Conservation (phyloP, 2,797 vertebrate genomes). For the Chiloscyllium punctatum region DNA sequence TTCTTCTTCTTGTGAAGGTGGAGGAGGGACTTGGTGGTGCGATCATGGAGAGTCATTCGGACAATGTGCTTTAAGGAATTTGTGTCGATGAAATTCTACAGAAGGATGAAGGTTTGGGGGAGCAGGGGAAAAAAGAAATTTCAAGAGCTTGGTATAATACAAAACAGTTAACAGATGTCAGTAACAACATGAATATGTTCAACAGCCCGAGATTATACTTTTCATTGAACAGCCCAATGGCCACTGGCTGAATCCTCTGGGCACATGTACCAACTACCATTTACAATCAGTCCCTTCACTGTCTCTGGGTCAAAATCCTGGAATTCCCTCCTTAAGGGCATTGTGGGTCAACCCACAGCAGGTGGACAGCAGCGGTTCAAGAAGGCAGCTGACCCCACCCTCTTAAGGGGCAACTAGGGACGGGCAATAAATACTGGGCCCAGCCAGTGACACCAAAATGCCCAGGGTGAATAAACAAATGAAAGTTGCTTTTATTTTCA, state of each 20-base stretch:
- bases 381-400: not conserved
- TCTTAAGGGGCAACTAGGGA: not conserved
- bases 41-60: slow-evolving; percentile 83
- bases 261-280: not conserved
- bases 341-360: too few species aligned
- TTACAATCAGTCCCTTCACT: not conserved
- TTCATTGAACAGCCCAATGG: not conserved
- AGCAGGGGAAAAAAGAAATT: not conserved
- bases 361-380: not conserved
- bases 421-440: too few species aligned
- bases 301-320: too few species aligned
- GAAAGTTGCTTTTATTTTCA: not conserved
- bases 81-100: slow-evolving; percentile 85
- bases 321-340: too few species aligned
- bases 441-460: not conserved
- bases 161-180: not conserved
- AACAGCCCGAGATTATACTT: not conserved
- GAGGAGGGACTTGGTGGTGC: slow-evolving; percentile 88
- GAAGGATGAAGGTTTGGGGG: not conserved
- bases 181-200: slow-evolving; percentile 16
- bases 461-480: not conserved
- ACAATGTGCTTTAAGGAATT: slow-evolving; percentile 87
- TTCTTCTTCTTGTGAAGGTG: slow-evolving; percentile 98
- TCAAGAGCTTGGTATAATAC: slow-evolving; percentile 39
- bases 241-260: not conserved